phyloP scores from a whole-genome alignment of 2,113 vertebrate species.

The Parus major region DNA sequence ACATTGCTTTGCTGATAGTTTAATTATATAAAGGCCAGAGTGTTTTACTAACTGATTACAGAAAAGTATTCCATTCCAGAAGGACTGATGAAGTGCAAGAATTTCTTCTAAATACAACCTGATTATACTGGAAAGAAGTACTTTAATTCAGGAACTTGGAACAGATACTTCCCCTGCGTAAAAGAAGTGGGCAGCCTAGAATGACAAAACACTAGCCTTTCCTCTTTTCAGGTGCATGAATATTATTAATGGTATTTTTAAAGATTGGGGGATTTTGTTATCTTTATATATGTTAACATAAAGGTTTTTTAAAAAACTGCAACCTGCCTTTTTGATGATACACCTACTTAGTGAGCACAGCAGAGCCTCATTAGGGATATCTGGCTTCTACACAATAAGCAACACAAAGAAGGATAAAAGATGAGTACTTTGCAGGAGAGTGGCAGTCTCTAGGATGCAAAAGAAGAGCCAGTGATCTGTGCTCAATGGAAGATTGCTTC shows the following conservation, averaged over 20 bases:
- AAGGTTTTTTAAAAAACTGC: fast-evolving
- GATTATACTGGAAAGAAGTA: not conserved
- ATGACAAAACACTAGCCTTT: not conserved
- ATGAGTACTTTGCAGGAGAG: not conserved
- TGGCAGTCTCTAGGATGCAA: not conserved
- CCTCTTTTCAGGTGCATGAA: not conserved
- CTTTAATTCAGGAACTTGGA: not conserved
- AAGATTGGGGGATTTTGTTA: not conserved
- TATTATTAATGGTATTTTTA: not conserved
- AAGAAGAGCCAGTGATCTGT: not conserved
- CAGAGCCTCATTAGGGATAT: not conserved
- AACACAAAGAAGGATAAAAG: not conserved
- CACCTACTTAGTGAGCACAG: not conserved
- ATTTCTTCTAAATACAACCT: not conserved
- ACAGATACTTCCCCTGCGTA: not conserved
- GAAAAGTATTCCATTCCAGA: not conserved
- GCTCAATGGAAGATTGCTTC: not conserved
- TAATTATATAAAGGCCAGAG: not conserved
- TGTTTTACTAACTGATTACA: not conserved
- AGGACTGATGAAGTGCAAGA: not conserved
- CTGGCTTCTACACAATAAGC: not conserved
- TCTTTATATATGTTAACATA: not conserved
- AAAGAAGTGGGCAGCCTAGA: not conserved
- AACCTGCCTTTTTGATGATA: not conserved
- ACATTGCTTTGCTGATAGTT: not conserved